phyloP scores from a whole-genome alignment of 92 coral and sea anemone genomes.

The Bergia sp. region DNA sequence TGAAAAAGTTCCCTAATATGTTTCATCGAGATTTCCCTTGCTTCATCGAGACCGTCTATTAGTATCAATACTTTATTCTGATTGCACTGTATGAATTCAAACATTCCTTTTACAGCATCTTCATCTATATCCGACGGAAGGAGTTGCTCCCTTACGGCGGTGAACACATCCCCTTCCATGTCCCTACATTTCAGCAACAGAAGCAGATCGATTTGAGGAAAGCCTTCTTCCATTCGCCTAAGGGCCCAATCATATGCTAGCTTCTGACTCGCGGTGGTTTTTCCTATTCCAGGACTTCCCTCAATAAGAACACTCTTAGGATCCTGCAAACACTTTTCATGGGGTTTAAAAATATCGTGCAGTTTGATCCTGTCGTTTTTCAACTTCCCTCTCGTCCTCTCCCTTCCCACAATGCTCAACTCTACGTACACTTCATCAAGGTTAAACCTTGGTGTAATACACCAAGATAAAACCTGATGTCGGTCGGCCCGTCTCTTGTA shows the following conservation, averaged over 20 bases:
- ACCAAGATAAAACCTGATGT: not conserved
- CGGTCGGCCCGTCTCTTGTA: not conserved
- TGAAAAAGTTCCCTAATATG: slow-evolving; percentile 12
- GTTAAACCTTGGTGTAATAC: not conserved
- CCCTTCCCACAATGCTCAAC: slow-evolving; percentile 12
- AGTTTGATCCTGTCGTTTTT: not conserved
- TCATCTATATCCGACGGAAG: slow-evolving; percentile 30
- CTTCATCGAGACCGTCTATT: slow-evolving; percentile 45
- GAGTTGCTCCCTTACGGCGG: slow-evolving; percentile 38
- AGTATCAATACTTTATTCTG: slow-evolving; percentile 39
- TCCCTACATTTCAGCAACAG: slow-evolving; percentile 46
- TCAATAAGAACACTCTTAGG: slow-evolving; percentile 53
- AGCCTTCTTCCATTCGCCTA: slow-evolving; percentile 7
- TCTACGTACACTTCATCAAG: not conserved
- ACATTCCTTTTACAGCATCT: slow-evolving; percentile 12
- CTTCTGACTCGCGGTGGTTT: slow-evolving; percentile 51
- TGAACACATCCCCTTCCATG: slow-evolving; percentile 27
- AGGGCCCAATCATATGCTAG: slow-evolving; percentile 48
- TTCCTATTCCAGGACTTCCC: slow-evolving; percentile 51
- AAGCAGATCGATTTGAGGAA: slow-evolving; percentile 39
- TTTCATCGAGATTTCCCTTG: not conserved
- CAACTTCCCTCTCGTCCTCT: slow-evolving; percentile 22
- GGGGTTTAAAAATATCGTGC: slow-evolving; percentile 37
- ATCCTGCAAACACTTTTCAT: slow-evolving; percentile 7
- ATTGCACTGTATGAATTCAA: slow-evolving; percentile 17